phyloP scores from a whole-genome alignment of 2,797 vertebrate species.

The Xerus rutilus region DNA sequence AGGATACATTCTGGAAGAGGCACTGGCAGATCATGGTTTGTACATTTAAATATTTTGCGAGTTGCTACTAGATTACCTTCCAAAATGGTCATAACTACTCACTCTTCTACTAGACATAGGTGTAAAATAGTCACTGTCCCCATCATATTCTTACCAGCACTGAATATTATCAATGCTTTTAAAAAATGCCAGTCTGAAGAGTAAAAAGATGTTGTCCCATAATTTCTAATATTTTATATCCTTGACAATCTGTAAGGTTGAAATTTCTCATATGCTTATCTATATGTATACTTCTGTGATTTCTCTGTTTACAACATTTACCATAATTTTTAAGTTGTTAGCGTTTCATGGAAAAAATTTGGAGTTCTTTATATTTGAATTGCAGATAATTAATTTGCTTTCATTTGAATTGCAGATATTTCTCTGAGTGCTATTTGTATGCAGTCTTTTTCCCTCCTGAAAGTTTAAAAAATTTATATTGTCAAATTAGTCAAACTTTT shows the following conservation, averaged over 20 bases:
- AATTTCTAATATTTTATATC: slow-evolving; percentile 1
- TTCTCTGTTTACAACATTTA: not conserved
- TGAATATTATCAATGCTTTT: not conserved
- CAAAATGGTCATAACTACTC: too few relatives aligned
- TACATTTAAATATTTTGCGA: too few relatives aligned
- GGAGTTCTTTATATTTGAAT: not conserved
- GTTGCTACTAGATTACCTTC: too few relatives aligned
- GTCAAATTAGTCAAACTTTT: not conserved
- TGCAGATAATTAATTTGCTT: not conserved
- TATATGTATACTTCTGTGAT: slow-evolving; percentile 1
- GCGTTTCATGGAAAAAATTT: not conserved
- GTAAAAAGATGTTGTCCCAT: not conserved
- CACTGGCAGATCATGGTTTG: too few relatives aligned
- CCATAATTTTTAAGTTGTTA: slow-evolving; percentile 1
- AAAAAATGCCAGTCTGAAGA: not conserved
- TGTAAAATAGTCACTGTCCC: too few relatives aligned
- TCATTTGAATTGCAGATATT: slow-evolving; percentile 32
- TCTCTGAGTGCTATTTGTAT: not conserved
- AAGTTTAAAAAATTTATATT: not conserved
- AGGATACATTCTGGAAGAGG: too few relatives aligned
- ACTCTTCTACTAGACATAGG: too few relatives aligned
- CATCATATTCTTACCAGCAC: too few relatives aligned
- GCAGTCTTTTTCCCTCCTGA: not conserved
- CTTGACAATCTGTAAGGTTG: not conserved
- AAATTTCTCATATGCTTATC: not conserved